Evolutionary conservation across 2,888 invertebrate genomes (phyloP), one percentile per base, ranked within the genome.

Genomic region (Galerucella nymphaeae): DNA sequence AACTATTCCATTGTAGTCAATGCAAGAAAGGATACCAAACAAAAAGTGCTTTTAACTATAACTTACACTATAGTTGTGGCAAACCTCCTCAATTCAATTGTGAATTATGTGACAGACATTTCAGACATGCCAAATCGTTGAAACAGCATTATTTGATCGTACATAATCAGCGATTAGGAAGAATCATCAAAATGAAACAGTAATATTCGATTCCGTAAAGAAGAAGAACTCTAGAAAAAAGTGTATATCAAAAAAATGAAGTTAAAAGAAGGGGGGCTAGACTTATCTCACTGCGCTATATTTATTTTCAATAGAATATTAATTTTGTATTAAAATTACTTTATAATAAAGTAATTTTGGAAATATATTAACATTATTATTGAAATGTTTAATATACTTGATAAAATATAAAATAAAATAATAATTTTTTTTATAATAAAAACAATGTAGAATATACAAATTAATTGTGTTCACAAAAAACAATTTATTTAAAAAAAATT

Each of bases 61-160:
- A 79, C 30, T 69, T 62, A 45, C 77, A 75, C 42, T 82, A 80
- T 76, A 78, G 81, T 63, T 82, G 82, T 62, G 77, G 79, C 59
- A 79, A 79, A 66, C 79, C 79, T 16, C 80, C 80, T 10, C 66
- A 70, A 16, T 82, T 82, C 70, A 55, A 63, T 38, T 82, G 82
- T 10, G 59, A 61, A 23, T 18, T 61, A 30, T 67, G 67, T 9
- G 67, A 67, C 8, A 48, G 38, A 38, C 2, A 23, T 6, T 67
- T 67, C 50, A 67, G 50, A 42, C 67, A 67, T n/a, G 67, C 61
- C 48, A 67, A 50, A 48, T 67, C 67, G 2, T 30, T 67, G 38
- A 67, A 61, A 18, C 61, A 67, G n/a, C 67, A 67, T 23, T 67
- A 67, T 16, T 16, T 67, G 6, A 2, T 13, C 9, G 67, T 50